Base-by-base conservation (phyloP, 2,113 vertebrate genomes). In the Calypte anna region DNA sequence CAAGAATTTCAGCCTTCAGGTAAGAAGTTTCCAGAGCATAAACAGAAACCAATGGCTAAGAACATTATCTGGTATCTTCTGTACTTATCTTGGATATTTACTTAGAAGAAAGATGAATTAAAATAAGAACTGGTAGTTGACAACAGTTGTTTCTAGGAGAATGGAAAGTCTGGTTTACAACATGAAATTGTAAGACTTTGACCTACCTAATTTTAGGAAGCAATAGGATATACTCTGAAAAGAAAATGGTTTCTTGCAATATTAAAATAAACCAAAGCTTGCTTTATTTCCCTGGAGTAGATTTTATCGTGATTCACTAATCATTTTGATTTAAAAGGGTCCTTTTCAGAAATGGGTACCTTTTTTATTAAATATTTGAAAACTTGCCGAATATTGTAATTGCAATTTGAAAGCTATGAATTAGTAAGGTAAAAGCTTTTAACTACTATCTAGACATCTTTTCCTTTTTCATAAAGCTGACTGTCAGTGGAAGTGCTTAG, bases 341-440 rank as follows among this genome's bases (percentile, higher is more conserved):
- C 12, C 54, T 82, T 44, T 79, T 91, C 66, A 92, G 74, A 92
- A 75, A 51, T 17, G 50, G 22, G 43, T 80, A 73, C 66, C 51
- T 24, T 78, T 91, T 90, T 88, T 93, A 90, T 93, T 85, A 90
- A 88, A 76, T 88, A 90, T 80, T 88, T 94, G 86, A 90, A 91
- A 93, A 92, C 55, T 59, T 86, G 66, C 53, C 1, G 12, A 81
- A 59, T 70, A 55, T 18, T 51, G 53, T 86, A 88, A 94, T 67
- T 89, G 73, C 40, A 57, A 79, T 93, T 91, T 95, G 82, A 96
- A 94, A 93, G 69, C 91, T 36, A 91, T 46, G 58, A 93, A 94
- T 91, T 89, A 91, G 54, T 86, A 54, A 75, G 40, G 66, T 85
- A 92, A 93, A 96, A 94, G 86, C 91, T 96, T 94, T 88, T 61